Evolutionary conservation across 23 tunicate genomes (phyloP), one percentile per base, ranked within the genome.

Genomic region (Ciona savignyi): DNA sequence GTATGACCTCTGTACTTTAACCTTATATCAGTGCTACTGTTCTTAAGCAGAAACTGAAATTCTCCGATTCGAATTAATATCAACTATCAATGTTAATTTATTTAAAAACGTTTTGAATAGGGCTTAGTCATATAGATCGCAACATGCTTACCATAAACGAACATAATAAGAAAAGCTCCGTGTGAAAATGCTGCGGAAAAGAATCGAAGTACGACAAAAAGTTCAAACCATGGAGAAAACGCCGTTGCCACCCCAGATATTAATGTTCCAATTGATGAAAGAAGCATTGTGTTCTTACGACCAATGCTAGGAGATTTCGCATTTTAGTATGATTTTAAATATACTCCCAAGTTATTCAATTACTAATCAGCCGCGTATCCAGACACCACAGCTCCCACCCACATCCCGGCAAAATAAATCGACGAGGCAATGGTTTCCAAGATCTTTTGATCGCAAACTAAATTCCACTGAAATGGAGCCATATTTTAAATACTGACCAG

Each of bases 71-170:
- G n/a, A n/a, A n/a, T n/a, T n/a, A n/a, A n/a, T n/a, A n/a, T n/a
- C 20, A 23, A 4, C n/a, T n/a, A n/a, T n/a, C n/a, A n/a, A n/a
- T n/a, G n/a, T n/a, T n/a, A n/a, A n/a, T n/a, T n/a, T n/a, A n/a
- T n/a, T n/a, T n/a, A n/a, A n/a, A n/a, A n/a, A n/a, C n/a, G n/a
- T n/a, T n/a, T n/a, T n/a, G n/a, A n/a, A n/a, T n/a, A n/a, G n/a
- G n/a, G n/a, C n/a, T n/a, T n/a, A n/a, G n/a, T n/a, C n/a, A n/a
- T n/a, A n/a, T n/a, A n/a, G n/a, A n/a, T n/a, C n/a, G n/a, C n/a
- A n/a, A n/a, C n/a, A n/a, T n/a, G 1, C 78, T 86, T 61, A 91
- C 97, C 97, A 65, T 91, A 91, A 1, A 91, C 89, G 56, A 79
- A 84, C 91, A 85, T 85, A 23, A 80, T 75, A n/a, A 91, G 83